phyloP scores from a whole-genome alignment of 2,113 vertebrate genomes.

The Phyllostomus discolor region DNA sequence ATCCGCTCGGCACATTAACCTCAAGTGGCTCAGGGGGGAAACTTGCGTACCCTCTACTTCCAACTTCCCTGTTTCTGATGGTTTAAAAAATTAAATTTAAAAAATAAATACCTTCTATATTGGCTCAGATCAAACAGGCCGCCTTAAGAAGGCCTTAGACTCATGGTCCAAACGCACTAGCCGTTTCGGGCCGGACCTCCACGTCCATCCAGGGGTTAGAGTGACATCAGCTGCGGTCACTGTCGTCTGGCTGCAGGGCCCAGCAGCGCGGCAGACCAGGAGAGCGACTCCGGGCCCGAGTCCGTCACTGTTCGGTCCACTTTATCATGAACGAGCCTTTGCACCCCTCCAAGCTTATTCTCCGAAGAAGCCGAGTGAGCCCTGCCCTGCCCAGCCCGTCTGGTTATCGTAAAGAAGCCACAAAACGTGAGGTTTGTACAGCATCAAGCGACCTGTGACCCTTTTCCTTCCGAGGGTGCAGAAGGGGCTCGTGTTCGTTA shows the following conservation, averaged over 20 bases:
- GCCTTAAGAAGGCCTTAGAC: background rate
- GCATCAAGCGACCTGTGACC: background rate
- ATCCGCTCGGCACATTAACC: background rate
- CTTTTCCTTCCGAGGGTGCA: background rate
- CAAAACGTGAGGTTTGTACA: background rate
- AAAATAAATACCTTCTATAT: background rate
- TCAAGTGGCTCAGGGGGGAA: background rate
- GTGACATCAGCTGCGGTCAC: background rate
- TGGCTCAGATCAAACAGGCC: background rate
- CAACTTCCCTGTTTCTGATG: background rate
- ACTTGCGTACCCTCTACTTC: background rate
- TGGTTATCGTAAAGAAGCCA: background rate
- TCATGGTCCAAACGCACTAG: background rate
- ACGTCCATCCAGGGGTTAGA: background rate
- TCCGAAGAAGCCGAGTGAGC: background rate
- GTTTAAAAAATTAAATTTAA: background rate
- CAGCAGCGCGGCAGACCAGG: background rate
- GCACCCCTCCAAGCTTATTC: background rate
- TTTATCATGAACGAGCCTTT: background rate
- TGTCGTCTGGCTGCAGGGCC: background rate
- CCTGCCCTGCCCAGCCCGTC: background rate
- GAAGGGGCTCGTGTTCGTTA: background rate
- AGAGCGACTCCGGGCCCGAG: background rate
- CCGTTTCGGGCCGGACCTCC: background rate
- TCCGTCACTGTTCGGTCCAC: background rate